Evolutionary conservation across 2,888 invertebrate genomes (phyloP), one percentile per base, ranked within the genome.

Genomic region (Monochamus alternatus): DNA sequence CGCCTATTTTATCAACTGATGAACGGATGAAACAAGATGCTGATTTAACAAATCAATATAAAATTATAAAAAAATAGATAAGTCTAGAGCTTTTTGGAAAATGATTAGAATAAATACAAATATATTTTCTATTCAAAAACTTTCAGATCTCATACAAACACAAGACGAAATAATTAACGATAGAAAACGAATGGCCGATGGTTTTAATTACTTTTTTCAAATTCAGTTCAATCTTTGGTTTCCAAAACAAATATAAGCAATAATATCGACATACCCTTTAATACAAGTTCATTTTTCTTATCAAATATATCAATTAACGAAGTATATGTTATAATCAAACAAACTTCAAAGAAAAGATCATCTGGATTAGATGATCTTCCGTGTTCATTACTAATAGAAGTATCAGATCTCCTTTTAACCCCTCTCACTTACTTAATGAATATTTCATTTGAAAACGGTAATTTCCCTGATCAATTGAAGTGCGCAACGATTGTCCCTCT

Each of bases 271-370:
- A 30, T 59, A 59, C 31, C 59, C 3, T 10, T 10, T 7, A 3
- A 59, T 59, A 14, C 22, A 59, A 59, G 22, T 31, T 14, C 59
- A 30, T 22, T 59, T 59, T 59, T 59, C 30, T 30, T 59, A 30
- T 59, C 59, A 4, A 30, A 59, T 59, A 59, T 59, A 59, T 59
- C 59, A 59, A 30, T 30, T 7, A 30, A 59, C 22, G 59, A 59
- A 59, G 22, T 59, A 30, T 30, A 59, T 59, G 10, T 4, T 7
- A 59, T 59, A 59, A 59, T 59, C 22, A 30, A 59, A 10, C 59
- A 22, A 22, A 30, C 22, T 30, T 59, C 59, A 30, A 3, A 10
- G 10, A 59, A 59, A 59, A 59, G 30, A 30, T 59, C 30, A 14
- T 59, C 52, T 12, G 52, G 52, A 12, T 12, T 52, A 52, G 52